Percentiles rank a stretch among this genome's conserved stretches.
These are phyloP conservation scores for Lithophane semibrunnea DNA, from an alignment of 2,888 invertebrate genomes.

Conservation along the genomic window DNA sequence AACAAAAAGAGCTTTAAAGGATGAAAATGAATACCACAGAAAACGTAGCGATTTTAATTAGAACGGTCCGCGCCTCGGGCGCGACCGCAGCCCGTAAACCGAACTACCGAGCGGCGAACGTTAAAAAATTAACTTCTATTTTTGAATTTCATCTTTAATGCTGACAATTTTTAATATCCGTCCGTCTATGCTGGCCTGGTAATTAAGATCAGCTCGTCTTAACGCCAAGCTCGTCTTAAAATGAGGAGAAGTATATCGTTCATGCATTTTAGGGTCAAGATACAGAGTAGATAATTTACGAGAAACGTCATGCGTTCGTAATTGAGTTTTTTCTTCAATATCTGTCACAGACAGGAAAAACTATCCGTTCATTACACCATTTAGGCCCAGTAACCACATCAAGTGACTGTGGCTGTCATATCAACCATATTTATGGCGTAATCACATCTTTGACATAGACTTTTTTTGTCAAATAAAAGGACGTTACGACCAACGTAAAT, in stretches of 20 bases:
- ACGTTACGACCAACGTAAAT: slow-evolving; percentile 54
- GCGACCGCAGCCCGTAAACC: slow-evolving; percentile 82
- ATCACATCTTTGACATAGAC: slow-evolving; percentile 44
- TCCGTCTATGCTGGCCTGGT: slow-evolving; percentile 69
- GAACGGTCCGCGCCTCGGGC: slow-evolving; percentile 84
- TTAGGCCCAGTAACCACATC: slow-evolving; percentile 37
- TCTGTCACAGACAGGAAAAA: slow-evolving; percentile 31
- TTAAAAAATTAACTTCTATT: slow-evolving; percentile 71
- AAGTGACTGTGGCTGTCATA: slow-evolving; percentile 36
- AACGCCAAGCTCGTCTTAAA: slow-evolving; percentile 50
- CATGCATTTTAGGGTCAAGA: slow-evolving; percentile 15
- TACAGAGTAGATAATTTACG: slow-evolving; percentile 11
- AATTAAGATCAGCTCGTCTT: slow-evolving; percentile 65
- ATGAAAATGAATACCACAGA: slow-evolving; percentile 88
- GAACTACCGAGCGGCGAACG: slow-evolving; percentile 72
- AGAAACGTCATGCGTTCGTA: slow-evolving; percentile 9
- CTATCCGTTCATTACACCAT: slow-evolving; percentile 47
- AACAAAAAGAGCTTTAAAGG: slow-evolving; percentile 88
- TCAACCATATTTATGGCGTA: slow-evolving; percentile 41
- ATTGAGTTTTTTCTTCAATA: slow-evolving; percentile 36
- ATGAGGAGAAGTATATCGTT: slow-evolving; percentile 20
- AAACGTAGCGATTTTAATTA: slow-evolving; percentile 89
- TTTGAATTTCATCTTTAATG: slow-evolving; percentile 71
- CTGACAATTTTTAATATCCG: slow-evolving; percentile 69
- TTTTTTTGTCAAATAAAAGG: slow-evolving; percentile 57